Evolutionary conservation across 2,113 vertebrate species (phyloP).

Genomic region (Brachyistius frenatus): DNA sequence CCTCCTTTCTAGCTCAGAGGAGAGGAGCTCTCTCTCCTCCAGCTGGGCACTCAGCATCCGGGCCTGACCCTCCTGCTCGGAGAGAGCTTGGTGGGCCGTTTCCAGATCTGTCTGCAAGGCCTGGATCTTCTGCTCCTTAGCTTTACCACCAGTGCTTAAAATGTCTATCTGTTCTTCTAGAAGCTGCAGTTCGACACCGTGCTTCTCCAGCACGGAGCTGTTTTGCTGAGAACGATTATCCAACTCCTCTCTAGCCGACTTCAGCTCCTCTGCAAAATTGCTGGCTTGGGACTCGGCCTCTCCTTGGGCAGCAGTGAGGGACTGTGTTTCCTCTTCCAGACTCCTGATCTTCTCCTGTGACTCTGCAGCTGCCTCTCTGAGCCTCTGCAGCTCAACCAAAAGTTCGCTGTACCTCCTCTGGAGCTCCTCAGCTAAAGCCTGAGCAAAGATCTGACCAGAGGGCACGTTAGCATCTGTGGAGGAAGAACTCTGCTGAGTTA

Average conservation of each 20-base stretch:
- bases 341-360: conserved; percentile 81
- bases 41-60: conserved; percentile 85
- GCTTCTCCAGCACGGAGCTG: conserved; percentile 78
- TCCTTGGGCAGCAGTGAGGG: conserved; percentile 81
- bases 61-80: conserved; percentile 83
- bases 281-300: conserved; percentile 76
- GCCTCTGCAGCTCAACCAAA: conserved; percentile 83
- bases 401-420: conserved; percentile 83
- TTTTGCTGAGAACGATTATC: conserved; percentile 80
- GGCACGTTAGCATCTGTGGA: conserved; percentile 14
- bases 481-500: conserved; percentile 65
- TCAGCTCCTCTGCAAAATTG: conserved; percentile 78
- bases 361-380: conserved; percentile 81
- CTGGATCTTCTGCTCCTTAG: conserved; percentile 90
- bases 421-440: conserved; percentile 81
- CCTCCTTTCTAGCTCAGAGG: conserved; percentile 78
- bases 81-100: conserved; percentile 74
- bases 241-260: conserved; percentile 76
- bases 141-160: conserved; percentile 82
- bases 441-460: conserved; percentile 77
- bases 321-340: conserved; percentile 64
- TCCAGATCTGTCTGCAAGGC: conserved; percentile 88
- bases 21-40: conserved; percentile 82
- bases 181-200: conserved; percentile 75
- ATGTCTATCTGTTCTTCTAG: conserved; percentile 89